Conservation (phyloP, 2,797 vertebrate genomes). For the Vireo griseus region DNA sequence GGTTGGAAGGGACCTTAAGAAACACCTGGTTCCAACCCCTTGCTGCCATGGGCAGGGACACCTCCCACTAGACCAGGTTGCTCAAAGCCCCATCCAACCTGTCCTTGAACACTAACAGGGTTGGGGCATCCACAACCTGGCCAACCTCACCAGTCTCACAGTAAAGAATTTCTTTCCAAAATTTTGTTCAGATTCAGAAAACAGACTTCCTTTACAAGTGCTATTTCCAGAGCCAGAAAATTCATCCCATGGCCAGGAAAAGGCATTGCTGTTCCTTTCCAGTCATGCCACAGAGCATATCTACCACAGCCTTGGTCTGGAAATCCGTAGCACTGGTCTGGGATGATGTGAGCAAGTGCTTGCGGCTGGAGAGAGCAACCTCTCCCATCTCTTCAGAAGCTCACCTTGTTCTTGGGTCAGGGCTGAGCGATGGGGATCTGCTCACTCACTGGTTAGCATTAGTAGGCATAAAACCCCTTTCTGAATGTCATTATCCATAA, state of each 20-base stretch:
- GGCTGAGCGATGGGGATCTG: neutral
- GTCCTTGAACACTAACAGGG: neutral
- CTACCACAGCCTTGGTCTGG: neutral
- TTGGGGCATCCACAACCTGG: neutral
- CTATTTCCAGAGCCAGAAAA: neutral
- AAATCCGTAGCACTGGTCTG: neutral
- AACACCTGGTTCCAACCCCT: neutral
- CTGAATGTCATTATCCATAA: neutral
- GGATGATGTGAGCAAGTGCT: neutral
- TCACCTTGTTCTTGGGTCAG: neutral
- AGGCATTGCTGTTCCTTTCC: neutral
- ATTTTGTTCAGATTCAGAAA: neutral
- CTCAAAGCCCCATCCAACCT: neutral
- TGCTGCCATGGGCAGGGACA: rapidly evolving
- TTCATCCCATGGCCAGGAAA: neutral
- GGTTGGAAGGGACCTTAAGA: neutral
- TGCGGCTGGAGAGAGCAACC: neutral
- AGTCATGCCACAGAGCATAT: neutral
- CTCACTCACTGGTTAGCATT: rapidly evolving
- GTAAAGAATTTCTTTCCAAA: neutral
- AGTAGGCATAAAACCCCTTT: neutral
- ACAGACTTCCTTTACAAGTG: neutral
- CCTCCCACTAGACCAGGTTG: neutral
- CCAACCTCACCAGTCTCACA: neutral
- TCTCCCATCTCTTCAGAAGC: rapidly evolving